These are phyloP conservation scores for Lepetodrilus schrolli DNA, from an alignment of 2,888 invertebrate species.

Conservation along the genomic window DNA sequence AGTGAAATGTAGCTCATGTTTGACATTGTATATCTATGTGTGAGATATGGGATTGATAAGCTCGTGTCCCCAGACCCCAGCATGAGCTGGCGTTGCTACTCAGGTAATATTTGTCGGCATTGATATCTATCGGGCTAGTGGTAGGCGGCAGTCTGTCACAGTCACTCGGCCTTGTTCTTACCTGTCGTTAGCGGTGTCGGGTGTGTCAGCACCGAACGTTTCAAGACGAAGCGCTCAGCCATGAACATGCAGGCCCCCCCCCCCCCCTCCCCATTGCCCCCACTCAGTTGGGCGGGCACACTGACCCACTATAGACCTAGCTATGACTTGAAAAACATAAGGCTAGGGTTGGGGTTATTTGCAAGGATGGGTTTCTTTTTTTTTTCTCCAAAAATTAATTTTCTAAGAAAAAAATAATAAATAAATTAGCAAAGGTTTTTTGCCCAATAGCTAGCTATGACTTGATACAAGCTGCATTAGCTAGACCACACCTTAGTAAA, in stretches of 20 bases:
- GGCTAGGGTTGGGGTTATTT: too few species aligned
- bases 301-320: neutral
- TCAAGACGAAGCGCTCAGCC: neutral
- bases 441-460: too few species aligned
- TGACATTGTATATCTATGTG: neutral
- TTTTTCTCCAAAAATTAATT: too few species aligned
- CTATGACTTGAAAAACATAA: too few species aligned
- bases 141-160: neutral
- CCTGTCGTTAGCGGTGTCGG: neutral
- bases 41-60: neutral
- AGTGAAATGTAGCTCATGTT: conserved; percentile 4
- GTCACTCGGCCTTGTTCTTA: neutral
- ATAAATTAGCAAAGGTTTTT: too few species aligned
- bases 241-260: neutral
- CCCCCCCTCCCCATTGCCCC: too few species aligned
- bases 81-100: neutral
- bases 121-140: neutral
- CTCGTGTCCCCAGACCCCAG: neutral
- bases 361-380: too few species aligned
- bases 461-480: too few species aligned
- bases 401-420: too few species aligned
- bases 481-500: too few species aligned
- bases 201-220: neutral
- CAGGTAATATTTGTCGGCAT: neutral
- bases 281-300: too few species aligned